A percentile compares a stretch with the other conserved stretches of the same genome.
Conservation (phyloP, 92 coral and sea anemone species). For the Phenganax stokvisi region DNA sequence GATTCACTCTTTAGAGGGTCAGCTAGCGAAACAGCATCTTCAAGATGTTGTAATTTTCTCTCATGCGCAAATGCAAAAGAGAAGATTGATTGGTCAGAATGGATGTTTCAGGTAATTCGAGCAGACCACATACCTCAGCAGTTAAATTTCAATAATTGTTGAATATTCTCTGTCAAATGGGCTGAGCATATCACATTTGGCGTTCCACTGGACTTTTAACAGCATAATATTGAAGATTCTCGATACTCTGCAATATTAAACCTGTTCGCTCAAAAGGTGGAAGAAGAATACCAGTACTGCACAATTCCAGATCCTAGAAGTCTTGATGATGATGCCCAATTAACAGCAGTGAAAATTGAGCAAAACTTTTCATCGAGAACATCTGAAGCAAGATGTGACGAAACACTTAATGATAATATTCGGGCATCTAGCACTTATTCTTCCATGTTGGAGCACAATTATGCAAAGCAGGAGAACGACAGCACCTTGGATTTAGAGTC, state of each 20-base stretch:
- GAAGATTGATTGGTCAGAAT: conserved; percentile 22
- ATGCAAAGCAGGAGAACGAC: background rate
- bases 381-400: background rate
- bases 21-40: conserved; percentile 43
- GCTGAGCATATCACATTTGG: conserved; percentile 55
- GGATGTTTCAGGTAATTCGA: conserved; percentile 46
- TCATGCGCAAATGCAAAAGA: conserved; percentile 16
- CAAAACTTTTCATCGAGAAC: background rate
- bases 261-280: conserved; percentile 5
- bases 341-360: background rate
- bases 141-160: conserved; percentile 45
- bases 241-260: conserved; percentile 44
- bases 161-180: conserved; percentile 49
- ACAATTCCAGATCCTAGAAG: background rate
- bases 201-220: conserved; percentile 44
- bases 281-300: conserved; percentile 3
- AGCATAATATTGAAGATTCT: conserved; percentile 43
- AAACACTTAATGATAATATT: background rate
- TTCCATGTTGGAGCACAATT: background rate
- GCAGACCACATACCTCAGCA: conserved; percentile 48
- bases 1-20: conserved; percentile 47
- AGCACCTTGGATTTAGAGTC: background rate
- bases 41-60: conserved; percentile 36
- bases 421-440: background rate
- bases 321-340: background rate